These are phyloP conservation scores for Glossosoma conforme DNA, from an alignment of 1,140 invertebrate genomes.

Conservation along the genomic window DNA sequence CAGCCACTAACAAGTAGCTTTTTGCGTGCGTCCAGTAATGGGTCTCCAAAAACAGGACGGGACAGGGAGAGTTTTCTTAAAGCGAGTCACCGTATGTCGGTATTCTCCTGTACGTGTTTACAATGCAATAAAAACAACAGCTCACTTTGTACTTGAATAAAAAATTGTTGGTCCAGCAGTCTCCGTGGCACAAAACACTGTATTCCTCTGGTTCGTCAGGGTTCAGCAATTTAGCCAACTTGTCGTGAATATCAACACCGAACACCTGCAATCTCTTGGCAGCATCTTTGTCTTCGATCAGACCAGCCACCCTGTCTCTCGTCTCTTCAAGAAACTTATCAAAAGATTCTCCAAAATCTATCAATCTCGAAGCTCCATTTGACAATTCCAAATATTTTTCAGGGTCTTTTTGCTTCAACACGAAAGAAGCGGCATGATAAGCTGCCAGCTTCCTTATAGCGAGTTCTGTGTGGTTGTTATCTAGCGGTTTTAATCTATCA, in stretches of 20 bases:
- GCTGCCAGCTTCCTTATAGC: conserved; percentile 49
- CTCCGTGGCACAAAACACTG: conserved; percentile 50
- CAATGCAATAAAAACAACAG: too few relatives aligned
- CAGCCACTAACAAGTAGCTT: too few relatives aligned
- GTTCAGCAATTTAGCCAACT: conserved; percentile 4
- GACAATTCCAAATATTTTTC: conserved; percentile 32
- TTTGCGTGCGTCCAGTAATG: too few relatives aligned
- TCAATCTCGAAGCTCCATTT: neutral
- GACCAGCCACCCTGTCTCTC: conserved; percentile 1
- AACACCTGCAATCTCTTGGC: neutral
- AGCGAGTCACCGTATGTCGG: too few relatives aligned
- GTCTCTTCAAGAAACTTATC: conserved; percentile 8
- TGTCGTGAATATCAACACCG: conserved; percentile 3
- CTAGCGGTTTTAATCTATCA: conserved; percentile 42
- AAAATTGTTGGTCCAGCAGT: conserved; percentile 54
- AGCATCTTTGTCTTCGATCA: conserved; percentile 4
- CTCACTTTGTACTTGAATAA: conserved; percentile 44
- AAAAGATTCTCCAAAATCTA: conserved; percentile 6
- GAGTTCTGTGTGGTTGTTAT: conserved; percentile 41
- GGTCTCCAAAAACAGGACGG: too few relatives aligned
- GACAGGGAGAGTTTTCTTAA: too few relatives aligned
- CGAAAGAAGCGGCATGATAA: conserved; percentile 51
- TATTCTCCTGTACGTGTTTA: too few relatives aligned
- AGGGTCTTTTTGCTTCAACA: conserved; percentile 41
- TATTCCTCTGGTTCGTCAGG: conserved; percentile 36